Percentiles rank a stretch among this genome's conserved stretches.
Conservation (phyloP, 2,797 vertebrate species). For the Amblyraja radiata region DNA sequence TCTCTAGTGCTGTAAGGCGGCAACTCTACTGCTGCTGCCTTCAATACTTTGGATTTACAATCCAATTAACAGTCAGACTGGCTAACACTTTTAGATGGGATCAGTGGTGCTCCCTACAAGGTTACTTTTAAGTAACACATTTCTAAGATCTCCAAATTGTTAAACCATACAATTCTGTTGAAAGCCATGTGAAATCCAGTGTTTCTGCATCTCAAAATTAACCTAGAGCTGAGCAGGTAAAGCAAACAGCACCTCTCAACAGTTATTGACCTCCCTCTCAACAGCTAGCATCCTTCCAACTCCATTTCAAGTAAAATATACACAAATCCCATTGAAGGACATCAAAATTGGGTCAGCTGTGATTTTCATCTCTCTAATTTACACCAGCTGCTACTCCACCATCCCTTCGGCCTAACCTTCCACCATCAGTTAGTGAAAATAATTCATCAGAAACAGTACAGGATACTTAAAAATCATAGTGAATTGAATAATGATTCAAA, state of each 20-base stretch:
- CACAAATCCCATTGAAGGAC: neutral
- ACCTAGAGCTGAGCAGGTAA: neutral
- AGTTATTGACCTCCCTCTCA: neutral
- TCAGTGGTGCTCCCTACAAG: no score
- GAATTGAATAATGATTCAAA: neutral
- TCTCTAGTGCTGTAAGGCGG: no score
- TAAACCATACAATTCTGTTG: neutral
- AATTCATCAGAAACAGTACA: neutral
- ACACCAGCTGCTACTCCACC: no score
- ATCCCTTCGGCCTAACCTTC: no score
- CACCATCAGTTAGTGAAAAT: neutral
- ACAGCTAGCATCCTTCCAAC: neutral
- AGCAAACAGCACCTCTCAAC: neutral
- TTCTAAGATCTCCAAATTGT: neutral
- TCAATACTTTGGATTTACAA: no score
- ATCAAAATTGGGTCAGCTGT: neutral
- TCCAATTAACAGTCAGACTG: no score
- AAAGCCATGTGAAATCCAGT: neutral
- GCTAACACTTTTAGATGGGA: no score
- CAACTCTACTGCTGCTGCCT: no score
- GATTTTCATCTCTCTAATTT: neutral
- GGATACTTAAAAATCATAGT: neutral
- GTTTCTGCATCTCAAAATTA: neutral
- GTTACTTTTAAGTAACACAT: neutral
- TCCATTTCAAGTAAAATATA: neutral